Evolutionary conservation across 1,140 invertebrate species (phyloP).

Genomic region (Palaemon carinicauda): DNA sequence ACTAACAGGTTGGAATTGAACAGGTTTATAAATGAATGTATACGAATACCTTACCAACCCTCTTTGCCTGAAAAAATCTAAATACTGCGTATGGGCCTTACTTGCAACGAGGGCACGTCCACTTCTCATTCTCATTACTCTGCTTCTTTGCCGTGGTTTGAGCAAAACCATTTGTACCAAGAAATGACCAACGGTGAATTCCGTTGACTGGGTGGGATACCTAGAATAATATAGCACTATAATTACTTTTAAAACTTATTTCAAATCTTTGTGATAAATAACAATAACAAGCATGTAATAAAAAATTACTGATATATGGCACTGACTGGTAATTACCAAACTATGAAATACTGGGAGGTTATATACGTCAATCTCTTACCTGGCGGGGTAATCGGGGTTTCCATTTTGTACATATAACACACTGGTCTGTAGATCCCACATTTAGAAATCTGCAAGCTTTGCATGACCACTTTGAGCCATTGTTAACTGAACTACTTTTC

Average conservation of each 20-base stretch:
- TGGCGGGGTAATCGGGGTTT: conserved; percentile 31
- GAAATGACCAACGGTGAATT: conserved; percentile 35
- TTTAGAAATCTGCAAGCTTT: conserved; percentile 33
- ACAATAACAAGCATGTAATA: too few relatives aligned
- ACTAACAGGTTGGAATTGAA: too few relatives aligned
- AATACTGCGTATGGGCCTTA: neutral
- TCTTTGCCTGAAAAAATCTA: neutral
- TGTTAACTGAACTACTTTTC: conserved; percentile 20
- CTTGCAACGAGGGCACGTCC: conserved; percentile 47
- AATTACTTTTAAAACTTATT: neutral
- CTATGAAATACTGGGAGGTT: too few relatives aligned
- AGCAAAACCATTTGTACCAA: neutral
- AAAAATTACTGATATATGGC: too few relatives aligned
- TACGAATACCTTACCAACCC: neutral
- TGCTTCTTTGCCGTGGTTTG: conserved; percentile 13
- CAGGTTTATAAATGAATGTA: neutral
- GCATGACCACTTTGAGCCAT: conserved; percentile 34
- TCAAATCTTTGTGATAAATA: too few relatives aligned
- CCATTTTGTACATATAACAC: conserved; percentile 48
- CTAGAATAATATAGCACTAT: neutral
- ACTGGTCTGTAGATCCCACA: conserved; percentile 36
- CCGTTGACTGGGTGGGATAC: conserved; percentile 33
- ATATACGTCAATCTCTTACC: neutral
- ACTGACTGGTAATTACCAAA: neutral
- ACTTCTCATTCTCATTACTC: conserved; percentile 33